phyloP scores from a whole-genome alignment of 1,140 invertebrate species.

The Cardiocondyla obscurior region DNA sequence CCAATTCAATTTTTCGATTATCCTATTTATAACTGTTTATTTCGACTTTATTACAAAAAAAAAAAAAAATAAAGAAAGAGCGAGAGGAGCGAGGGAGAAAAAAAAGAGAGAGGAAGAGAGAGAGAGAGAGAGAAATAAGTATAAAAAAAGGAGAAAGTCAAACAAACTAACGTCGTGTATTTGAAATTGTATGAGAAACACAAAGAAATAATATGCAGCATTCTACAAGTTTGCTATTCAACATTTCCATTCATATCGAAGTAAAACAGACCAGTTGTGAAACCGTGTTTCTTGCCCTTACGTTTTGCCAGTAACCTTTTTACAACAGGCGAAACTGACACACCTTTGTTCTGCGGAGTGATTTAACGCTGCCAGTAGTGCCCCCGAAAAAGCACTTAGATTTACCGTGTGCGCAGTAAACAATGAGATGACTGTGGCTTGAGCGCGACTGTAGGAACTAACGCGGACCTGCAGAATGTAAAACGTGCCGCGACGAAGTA shows the following conservation, averaged over 20 bases:
- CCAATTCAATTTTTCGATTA: too few species aligned
- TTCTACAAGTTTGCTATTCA: not conserved
- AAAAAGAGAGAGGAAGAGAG: too few species aligned
- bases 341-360: conserved; percentile 49
- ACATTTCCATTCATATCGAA: conserved; percentile 25
- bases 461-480: conserved; percentile 13
- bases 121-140: too few species aligned
- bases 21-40: too few species aligned
- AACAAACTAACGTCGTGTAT: not conserved
- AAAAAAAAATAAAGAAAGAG: too few species aligned
- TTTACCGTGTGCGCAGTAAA: conserved; percentile 33
- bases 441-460: not conserved
- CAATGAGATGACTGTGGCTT: conserved; percentile 42
- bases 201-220: not conserved
- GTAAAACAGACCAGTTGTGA: conserved; percentile 11
- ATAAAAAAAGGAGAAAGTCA: too few species aligned
- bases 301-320: conserved; percentile 14
- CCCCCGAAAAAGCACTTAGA: conserved; percentile 29
- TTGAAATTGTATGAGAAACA: not conserved
- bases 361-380: conserved; percentile 36
- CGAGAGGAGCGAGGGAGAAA: too few species aligned
- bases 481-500: conserved; percentile 57
- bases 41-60: too few species aligned
- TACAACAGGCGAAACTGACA: conserved; percentile 38
- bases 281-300: conserved; percentile 24